A percentile compares a stretch with the other conserved stretches of the same genome.
Evolutionary conservation across 2,888 invertebrate genomes (phyloP).

Genomic region (Melieria omissa): DNA sequence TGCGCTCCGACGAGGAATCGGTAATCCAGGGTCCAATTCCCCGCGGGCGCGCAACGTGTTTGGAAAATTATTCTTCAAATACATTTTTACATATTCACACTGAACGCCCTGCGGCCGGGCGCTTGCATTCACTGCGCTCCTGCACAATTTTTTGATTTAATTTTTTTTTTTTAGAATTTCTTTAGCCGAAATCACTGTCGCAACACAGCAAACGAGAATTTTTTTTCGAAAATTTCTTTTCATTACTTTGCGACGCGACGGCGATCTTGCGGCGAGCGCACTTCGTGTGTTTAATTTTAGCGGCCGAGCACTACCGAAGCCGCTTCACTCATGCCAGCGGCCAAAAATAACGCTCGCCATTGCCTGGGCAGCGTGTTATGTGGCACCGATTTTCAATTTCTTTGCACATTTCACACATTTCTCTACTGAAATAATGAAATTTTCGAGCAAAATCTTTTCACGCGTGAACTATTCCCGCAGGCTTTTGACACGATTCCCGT

Average conservation of each 20-base stretch:
- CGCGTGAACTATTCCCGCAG: too few relatives aligned
- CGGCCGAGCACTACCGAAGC: conserved; percentile 42
- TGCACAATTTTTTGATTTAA: too few relatives aligned
- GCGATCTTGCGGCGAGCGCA: conserved; percentile 45
- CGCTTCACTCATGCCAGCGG: conserved; percentile 48
- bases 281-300: conserved; percentile 62
- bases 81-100: too few relatives aligned
- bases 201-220: too few relatives aligned
- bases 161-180: conserved; percentile 29
- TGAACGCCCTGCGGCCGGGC: too few relatives aligned
- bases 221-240: too few relatives aligned
- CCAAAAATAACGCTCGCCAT: conserved; percentile 63
- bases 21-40: conserved; percentile 62
- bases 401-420: conserved; percentile 46
- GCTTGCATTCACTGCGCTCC: too few relatives aligned
- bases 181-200: neutral
- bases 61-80: too few relatives aligned
- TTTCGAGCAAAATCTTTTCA: neutral
- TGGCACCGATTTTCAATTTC: conserved; percentile 48
- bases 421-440: conserved; percentile 20
- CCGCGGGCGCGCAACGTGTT: conserved; percentile 43
- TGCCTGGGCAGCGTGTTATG: conserved; percentile 55
- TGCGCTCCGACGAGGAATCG: conserved; percentile 43
- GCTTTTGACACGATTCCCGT: conserved; percentile 16
- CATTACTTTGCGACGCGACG: too few relatives aligned